These are phyloP conservation scores for Pharmacophagus antenor DNA, from an alignment of 2,888 invertebrate species.

Conservation along the genomic window DNA sequence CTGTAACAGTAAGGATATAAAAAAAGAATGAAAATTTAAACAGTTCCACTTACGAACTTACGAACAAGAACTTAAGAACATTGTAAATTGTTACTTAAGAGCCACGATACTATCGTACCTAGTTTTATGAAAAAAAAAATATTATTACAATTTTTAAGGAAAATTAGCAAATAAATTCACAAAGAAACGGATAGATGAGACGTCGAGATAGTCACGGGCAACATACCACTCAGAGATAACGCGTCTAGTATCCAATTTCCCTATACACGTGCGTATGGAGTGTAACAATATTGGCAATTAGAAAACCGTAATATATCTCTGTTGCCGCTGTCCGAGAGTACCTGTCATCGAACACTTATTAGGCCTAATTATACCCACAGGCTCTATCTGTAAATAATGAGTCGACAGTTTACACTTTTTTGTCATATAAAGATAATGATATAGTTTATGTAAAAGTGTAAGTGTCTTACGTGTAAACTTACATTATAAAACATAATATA, in stretches of 20 bases:
- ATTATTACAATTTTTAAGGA: not conserved
- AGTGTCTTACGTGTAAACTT: no score
- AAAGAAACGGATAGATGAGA: conserved; percentile 6
- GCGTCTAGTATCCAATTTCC: not conserved
- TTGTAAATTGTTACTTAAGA: not conserved
- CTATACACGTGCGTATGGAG: conserved; percentile 26
- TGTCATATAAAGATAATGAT: not conserved
- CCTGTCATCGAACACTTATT: conserved; percentile 33
- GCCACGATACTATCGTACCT: not conserved
- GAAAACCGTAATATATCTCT: conserved; percentile 41
- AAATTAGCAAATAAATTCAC: conserved; percentile 5
- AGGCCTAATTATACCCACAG: conserved; percentile 35
- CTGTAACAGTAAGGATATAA: no score
- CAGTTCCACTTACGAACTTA: no score
- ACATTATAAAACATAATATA: no score
- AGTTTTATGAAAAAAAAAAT: no score
- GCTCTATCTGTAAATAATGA: conserved; percentile 25
- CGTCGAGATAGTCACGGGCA: not conserved
- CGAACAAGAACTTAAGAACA: not conserved
- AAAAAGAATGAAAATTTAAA: no score
- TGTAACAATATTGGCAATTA: conserved; percentile 42
- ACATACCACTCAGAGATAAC: conserved; percentile 15
- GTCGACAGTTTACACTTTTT: not conserved
- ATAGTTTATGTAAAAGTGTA: not conserved
- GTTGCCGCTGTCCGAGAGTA: conserved; percentile 38